These are phyloP conservation scores for Orthonychiurus folsomi DNA, from an alignment of 2,888 invertebrate genomes.

Conservation along the genomic window DNA sequence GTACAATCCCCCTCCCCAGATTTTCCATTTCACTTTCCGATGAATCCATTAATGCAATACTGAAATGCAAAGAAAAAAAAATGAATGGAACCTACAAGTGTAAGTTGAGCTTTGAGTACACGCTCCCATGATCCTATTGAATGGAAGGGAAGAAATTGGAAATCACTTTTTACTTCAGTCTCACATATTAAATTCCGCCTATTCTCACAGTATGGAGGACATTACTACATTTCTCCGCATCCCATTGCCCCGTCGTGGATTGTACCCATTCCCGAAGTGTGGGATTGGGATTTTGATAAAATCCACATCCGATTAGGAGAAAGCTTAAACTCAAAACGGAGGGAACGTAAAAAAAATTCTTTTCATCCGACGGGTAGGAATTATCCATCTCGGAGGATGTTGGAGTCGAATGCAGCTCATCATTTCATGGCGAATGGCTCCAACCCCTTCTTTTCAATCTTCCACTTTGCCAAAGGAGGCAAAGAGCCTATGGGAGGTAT, in stretches of 20 bases:
- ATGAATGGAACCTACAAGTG: not conserved
- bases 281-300: not conserved
- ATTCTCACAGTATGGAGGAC: too few species aligned
- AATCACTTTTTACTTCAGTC: not conserved
- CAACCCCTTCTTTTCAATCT: not conserved
- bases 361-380: not conserved
- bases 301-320: not conserved
- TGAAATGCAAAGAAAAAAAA: too few species aligned
- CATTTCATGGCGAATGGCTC: not conserved
- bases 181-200: slow-evolving; percentile 1
- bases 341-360: not conserved
- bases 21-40: too few species aligned
- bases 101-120: not conserved
- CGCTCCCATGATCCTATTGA: not conserved
- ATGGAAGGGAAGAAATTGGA: not conserved
- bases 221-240: too few species aligned
- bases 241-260: too few species aligned
- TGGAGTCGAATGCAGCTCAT: not conserved
- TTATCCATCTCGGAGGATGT: not conserved
- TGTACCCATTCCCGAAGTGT: not conserved
- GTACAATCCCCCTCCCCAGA: too few species aligned
- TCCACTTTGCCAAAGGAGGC: not conserved
- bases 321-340: not conserved
- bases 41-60: too few species aligned
- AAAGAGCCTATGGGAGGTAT: too few species aligned